Evolutionary conservation across 2,797 vertebrate species (phyloP).

Genomic region (Lagothrix lagotricha): DNA sequence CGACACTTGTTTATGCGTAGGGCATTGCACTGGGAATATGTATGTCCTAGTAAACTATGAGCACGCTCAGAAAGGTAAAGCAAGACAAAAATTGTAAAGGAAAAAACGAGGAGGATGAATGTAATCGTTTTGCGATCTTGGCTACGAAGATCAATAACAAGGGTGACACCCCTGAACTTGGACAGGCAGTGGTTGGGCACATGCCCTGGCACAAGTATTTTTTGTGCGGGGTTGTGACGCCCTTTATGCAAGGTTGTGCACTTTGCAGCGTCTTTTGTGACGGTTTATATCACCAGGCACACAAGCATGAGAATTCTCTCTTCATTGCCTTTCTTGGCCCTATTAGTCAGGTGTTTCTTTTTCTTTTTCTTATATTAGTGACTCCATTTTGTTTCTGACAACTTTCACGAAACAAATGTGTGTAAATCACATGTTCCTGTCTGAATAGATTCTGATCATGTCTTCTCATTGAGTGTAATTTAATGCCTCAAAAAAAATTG

Average conservation of each 20-base stretch:
- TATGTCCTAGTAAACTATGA: neutral
- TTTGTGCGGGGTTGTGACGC: neutral
- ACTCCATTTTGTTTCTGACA: neutral
- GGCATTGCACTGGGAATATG: neutral
- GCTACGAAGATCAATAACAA: neutral
- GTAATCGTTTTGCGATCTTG: neutral
- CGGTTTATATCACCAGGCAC: neutral
- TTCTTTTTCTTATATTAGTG: neutral
- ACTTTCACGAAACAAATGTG: neutral
- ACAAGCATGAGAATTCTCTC: neutral
- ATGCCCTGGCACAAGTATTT: neutral
- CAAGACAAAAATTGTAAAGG: neutral
- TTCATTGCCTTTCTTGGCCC: neutral
- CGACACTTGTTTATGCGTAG: no score
- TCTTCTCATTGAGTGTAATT: neutral
- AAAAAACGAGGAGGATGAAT: neutral
- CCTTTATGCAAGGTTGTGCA: neutral
- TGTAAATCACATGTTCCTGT: neutral
- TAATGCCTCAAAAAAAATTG: neutral
- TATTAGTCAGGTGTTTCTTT: neutral
- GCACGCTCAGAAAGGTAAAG: neutral
- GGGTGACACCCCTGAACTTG: neutral
- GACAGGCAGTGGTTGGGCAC: neutral
- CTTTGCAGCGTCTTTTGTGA: neutral
- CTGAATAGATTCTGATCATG: neutral